phyloP scores from a whole-genome alignment of 2,113 vertebrate genomes.

The Etheostoma cragini region DNA sequence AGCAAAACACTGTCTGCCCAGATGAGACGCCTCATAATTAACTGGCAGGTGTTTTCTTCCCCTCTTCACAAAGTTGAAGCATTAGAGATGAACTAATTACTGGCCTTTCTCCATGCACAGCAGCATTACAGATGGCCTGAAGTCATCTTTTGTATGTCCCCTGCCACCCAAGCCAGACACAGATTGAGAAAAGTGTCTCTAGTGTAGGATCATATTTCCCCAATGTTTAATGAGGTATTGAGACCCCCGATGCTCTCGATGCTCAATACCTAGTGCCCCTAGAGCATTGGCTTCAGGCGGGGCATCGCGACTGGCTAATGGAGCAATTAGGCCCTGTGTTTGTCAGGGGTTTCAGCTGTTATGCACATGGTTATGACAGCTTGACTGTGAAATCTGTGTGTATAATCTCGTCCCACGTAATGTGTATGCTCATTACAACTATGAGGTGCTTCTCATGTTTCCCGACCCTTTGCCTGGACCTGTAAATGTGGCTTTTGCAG shows the following conservation, averaged over 20 bases:
- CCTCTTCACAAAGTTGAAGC: conserved; percentile 21
- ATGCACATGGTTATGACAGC: conserved; percentile 34
- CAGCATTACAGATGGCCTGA: conserved; percentile 69
- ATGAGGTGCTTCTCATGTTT: not conserved
- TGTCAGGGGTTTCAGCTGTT: conserved; percentile 42
- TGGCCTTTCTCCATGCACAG: conserved; percentile 38
- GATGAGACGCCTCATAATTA: conserved; percentile 67
- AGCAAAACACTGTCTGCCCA: conserved; percentile 38
- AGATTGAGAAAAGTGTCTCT: conserved; percentile 45
- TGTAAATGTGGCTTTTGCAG: not conserved
- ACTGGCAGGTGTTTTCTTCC: conserved; percentile 61
- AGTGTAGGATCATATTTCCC: conserved; percentile 67
- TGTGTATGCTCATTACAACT: not conserved
- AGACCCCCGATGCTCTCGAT: conserved; percentile 59
- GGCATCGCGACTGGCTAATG: conserved; percentile 53
- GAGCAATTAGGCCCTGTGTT: conserved; percentile 36
- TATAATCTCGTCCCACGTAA: not conserved
- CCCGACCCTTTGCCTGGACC: not conserved
- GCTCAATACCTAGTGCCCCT: conserved; percentile 41
- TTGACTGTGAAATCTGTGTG: conserved; percentile 36
- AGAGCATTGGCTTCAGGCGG: conserved; percentile 54
- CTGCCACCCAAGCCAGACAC: conserved; percentile 31
- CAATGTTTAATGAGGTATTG: conserved; percentile 76
- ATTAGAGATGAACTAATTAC: conserved; percentile 57
- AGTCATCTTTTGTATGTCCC: conserved; percentile 46